Percentiles rank a stretch among this genome's conserved stretches.
Evolutionary conservation across 2,113 vertebrate species (phyloP).

Genomic region (Datnioides undecimradiatus): DNA sequence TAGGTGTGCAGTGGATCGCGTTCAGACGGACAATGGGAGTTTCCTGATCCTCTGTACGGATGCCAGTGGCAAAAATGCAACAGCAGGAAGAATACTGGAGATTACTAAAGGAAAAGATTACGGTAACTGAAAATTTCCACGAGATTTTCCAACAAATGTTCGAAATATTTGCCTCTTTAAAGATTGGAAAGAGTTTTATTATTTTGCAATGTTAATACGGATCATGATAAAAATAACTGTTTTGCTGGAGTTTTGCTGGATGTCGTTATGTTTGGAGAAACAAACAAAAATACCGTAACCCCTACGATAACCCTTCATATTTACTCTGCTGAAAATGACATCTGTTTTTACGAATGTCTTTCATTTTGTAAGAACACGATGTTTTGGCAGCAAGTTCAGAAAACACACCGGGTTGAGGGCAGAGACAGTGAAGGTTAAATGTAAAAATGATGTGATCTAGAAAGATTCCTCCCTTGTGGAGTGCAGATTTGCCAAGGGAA

Average conservation of each 20-base stretch:
- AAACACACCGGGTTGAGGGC: conserved; percentile 49
- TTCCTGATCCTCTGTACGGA: conserved; percentile 96
- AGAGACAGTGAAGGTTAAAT: conserved; percentile 55
- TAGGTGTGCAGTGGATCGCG: conserved; percentile 95
- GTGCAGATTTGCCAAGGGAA: conserved; percentile 56
- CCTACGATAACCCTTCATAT: conserved; percentile 50
- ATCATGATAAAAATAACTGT: conserved; percentile 21
- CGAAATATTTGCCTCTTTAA: conserved; percentile 21
- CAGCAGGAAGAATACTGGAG: conserved; percentile 93
- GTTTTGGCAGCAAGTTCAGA: conserved; percentile 62
- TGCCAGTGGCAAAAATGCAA: conserved; percentile 92
- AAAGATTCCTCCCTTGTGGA: conserved; percentile 50
- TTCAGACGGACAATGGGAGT: conserved; percentile 90
- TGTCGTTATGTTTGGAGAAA: conserved; percentile 45
- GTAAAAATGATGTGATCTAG: conserved; percentile 63
- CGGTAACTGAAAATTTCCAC: conserved; percentile 85
- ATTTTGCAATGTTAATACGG: conserved; percentile 33
- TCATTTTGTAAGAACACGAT: conserved; percentile 66
- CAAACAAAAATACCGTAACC: conserved; percentile 44
- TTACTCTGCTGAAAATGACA: conserved; percentile 50
- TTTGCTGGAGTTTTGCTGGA: conserved; percentile 45
- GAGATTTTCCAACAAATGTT: conserved; percentile 37
- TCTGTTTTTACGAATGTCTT: conserved; percentile 63
- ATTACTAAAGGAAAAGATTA: conserved; percentile 96
- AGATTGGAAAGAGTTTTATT: conserved; percentile 34